Base-by-base conservation (phyloP, 2,113 vertebrate species). In the Pomatorhinus ruficollis region DNA sequence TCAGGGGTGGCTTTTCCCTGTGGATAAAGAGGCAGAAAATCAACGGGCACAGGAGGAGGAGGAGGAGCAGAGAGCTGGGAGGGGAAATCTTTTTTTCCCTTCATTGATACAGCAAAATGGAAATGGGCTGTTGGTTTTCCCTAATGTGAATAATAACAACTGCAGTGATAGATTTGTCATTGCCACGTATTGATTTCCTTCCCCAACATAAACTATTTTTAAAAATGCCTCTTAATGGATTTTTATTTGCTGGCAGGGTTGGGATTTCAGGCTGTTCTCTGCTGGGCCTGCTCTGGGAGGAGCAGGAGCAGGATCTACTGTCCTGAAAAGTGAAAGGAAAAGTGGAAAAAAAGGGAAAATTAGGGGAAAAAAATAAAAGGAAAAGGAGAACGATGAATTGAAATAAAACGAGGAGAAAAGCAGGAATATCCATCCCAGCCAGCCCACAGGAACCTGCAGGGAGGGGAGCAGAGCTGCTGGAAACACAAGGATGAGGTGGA, bases 311-410 rank as follows among this genome's bases (percentile, higher is more conserved):
- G 6, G 15, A 44, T 6, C 30, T 53, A 50, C 60, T 6, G 11
- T 15, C n/a, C 30, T 39, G 5, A 44, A 20, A 45, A 56, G n/a
- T 1, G 59, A 75, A 71, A 60, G 63, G 70, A 37, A 71, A 75
- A 79, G 65, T 30, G 28, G 28, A 2, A 20, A 65, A 53, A 37
- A 59, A 39, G 33, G 15, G 33, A 53, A 78, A 1, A 3, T 22
- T 12, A 3, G 28, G 10, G 1, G 0, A 2, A 5, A 39, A 53
- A 35, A 25, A 31, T 4, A n/a, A 24, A n/a, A 60, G 2, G 5
- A 31, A 24, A 31, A 66, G 45, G 27, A 53, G 49, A 31, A 80
- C 44, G 45, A 64, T 33, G 31, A 10, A 18, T 18, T 28, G 65
- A 74, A 49, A 9, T 2, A 2, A 5, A 39, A 5, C 0, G 4